phyloP scores from a whole-genome alignment of 2,888 invertebrate species.

The Neocrepidodera transversa region DNA sequence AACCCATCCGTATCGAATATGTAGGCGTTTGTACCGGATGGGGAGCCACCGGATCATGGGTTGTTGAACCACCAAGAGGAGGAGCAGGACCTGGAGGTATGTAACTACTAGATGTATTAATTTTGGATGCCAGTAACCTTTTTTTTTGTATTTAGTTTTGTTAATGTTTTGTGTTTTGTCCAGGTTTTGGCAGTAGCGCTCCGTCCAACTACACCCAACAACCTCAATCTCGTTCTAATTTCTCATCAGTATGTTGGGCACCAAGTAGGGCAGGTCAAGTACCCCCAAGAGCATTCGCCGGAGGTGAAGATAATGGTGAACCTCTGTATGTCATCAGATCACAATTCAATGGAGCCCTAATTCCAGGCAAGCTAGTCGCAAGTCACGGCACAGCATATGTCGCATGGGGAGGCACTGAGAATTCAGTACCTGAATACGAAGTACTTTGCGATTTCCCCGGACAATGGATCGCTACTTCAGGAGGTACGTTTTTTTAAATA shows the following conservation, averaged over 20 bases:
- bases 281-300: slow-evolving; percentile 78
- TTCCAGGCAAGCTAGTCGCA: slow-evolving; percentile 80
- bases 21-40: slow-evolving; percentile 87
- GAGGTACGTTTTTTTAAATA: slow-evolving; percentile 54
- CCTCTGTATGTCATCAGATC: slow-evolving; percentile 74
- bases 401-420: slow-evolving; percentile 79
- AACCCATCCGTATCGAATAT: slow-evolving; percentile 74
- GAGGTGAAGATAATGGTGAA: slow-evolving; percentile 68
- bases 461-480: slow-evolving; percentile 55
- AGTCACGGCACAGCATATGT: slow-evolving; percentile 72
- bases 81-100: slow-evolving; percentile 18
- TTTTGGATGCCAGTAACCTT: too few relatives aligned
- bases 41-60: slow-evolving; percentile 84
- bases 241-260: slow-evolving; percentile 66
- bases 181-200: slow-evolving; percentile 18
- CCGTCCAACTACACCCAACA: slow-evolving; percentile 22
- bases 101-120: not conserved
- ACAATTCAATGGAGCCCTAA: slow-evolving; percentile 73
- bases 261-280: slow-evolving; percentile 71
- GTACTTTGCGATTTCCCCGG: slow-evolving; percentile 57
- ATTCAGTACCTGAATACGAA: slow-evolving; percentile 74
- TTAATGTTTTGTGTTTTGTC: not conserved
- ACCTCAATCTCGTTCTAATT: slow-evolving; percentile 57
- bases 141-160: too few relatives aligned
- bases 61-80: slow-evolving; percentile 65